phyloP scores from a whole-genome alignment of 2,797 vertebrate genomes.

The Ctenopoma multispine region DNA sequence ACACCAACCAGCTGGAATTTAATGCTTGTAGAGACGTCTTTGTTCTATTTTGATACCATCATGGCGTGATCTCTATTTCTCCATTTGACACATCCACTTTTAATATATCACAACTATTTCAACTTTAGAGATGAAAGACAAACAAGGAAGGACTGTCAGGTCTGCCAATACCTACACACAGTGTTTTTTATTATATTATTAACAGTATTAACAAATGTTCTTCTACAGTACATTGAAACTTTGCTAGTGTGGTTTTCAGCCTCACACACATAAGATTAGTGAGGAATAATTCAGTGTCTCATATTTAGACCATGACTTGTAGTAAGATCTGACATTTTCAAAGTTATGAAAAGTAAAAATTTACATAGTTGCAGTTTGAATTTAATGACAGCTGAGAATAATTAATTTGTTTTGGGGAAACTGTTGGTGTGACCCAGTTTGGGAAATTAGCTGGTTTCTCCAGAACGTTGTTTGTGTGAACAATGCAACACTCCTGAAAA shows the following conservation, averaged over 20 bases:
- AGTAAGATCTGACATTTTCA: constrained; percentile 4
- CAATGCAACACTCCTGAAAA: constrained; percentile 37
- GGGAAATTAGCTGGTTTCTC: constrained; percentile 40
- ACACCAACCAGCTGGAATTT: constrained; percentile 18
- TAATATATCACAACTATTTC: constrained; percentile 3
- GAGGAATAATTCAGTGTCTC: constrained; percentile 17
- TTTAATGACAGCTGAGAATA: constrained; percentile 50
- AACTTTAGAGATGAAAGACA: too few species aligned
- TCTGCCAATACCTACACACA: too few species aligned
- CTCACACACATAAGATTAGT: not conserved
- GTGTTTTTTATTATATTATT: too few species aligned
- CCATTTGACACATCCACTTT: constrained; percentile 40
- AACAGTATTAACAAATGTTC: too few species aligned
- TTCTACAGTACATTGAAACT: too few species aligned
- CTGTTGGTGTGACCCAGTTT: constrained; percentile 53
- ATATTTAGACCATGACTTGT: constrained; percentile 16
- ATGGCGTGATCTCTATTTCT: constrained; percentile 23
- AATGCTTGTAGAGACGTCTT: constrained; percentile 39
- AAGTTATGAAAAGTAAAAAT: constrained; percentile 20
- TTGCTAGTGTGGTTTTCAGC: not conserved
- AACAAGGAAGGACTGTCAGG: too few species aligned
- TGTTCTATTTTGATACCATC: constrained; percentile 61
- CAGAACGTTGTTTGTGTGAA: constrained; percentile 34
- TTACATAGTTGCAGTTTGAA: constrained; percentile 28
- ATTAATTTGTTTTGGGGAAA: constrained; percentile 37